phyloP scores from a whole-genome alignment of 2,113 vertebrate species.

The Sebastes schlegelii region DNA sequence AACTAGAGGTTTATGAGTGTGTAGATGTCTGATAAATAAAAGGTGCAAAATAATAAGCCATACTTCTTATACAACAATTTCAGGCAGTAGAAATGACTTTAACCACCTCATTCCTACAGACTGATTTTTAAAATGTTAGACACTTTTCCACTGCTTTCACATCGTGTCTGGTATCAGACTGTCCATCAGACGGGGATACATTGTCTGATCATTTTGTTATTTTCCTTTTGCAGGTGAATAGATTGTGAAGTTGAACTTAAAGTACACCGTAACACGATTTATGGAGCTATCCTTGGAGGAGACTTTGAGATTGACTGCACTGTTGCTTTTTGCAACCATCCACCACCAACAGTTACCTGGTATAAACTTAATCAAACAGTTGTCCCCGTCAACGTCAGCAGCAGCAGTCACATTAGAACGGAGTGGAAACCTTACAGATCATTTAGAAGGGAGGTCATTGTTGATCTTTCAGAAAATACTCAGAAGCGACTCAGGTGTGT shows the following conservation, averaged over 20 bases:
- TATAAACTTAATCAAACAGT: background rate
- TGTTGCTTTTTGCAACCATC: background rate
- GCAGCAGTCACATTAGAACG: background rate
- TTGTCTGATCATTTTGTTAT: background rate
- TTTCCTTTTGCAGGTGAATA: constrained; percentile 48
- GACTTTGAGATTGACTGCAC: constrained; percentile 64
- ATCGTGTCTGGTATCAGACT: too few relatives aligned
- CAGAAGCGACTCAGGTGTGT: constrained; percentile 57
- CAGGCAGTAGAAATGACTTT: too few relatives aligned
- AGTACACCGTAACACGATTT: accelerated
- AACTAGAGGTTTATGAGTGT: too few relatives aligned
- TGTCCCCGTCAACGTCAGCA: background rate
- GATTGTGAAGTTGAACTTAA: background rate
- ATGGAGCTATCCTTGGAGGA: accelerated
- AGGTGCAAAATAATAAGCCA: too few relatives aligned
- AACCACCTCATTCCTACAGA: too few relatives aligned
- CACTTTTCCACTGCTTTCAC: too few relatives aligned
- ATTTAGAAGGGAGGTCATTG: accelerated
- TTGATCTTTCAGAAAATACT: constrained; percentile 33
- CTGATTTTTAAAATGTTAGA: too few relatives aligned
- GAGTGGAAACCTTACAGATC: background rate
- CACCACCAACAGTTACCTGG: constrained; percentile 57
- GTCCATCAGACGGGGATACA: too few relatives aligned
- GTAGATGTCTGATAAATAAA: too few relatives aligned
- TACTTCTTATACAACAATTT: too few relatives aligned